Evolutionary conservation across 2,113 vertebrate species (phyloP).

Genomic region (Eolophus roseicapilla): DNA sequence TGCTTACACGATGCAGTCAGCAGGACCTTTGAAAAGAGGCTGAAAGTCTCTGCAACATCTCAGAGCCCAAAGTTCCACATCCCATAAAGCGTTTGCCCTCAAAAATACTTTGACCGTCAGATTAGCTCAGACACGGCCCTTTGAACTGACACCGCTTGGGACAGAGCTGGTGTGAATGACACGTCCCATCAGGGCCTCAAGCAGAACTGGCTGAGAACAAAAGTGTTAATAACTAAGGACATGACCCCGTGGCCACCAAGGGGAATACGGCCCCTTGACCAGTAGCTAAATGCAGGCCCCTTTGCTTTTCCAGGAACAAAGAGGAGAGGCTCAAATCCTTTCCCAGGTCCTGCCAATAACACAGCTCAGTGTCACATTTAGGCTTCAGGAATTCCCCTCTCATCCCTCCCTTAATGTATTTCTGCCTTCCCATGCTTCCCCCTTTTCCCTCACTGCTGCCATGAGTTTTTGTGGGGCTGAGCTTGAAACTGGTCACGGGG

Average conservation of each 20-base stretch:
- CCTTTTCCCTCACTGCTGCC: not conserved
- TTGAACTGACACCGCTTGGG: not conserved
- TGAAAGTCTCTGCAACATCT: not conserved
- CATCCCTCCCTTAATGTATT: not conserved
- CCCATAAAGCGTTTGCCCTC: not conserved
- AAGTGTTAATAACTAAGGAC: slow-evolving; percentile 6
- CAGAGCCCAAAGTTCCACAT: slow-evolving; percentile 31
- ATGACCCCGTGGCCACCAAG: not conserved
- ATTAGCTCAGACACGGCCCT: not conserved
- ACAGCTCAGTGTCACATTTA: not conserved
- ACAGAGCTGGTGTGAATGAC: not conserved
- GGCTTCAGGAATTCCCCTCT: not conserved
- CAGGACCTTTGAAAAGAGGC: slow-evolving; percentile 33
- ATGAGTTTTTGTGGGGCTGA: not conserved
- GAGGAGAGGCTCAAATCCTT: not conserved
- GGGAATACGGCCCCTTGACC: not conserved
- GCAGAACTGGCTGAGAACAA: not conserved
- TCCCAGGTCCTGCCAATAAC: not conserved
- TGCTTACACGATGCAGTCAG: not conserved
- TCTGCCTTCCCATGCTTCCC: not conserved
- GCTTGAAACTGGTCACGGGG: not conserved
- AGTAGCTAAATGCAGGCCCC: not conserved
- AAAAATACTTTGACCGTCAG: slow-evolving; percentile 12
- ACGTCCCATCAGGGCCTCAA: not conserved
- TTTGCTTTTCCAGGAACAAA: not conserved